Percentiles rank a stretch among this genome's conserved stretches.
phyloP scores from a whole-genome alignment of 2,797 vertebrate genomes.

The Mionectes olivaceus region DNA sequence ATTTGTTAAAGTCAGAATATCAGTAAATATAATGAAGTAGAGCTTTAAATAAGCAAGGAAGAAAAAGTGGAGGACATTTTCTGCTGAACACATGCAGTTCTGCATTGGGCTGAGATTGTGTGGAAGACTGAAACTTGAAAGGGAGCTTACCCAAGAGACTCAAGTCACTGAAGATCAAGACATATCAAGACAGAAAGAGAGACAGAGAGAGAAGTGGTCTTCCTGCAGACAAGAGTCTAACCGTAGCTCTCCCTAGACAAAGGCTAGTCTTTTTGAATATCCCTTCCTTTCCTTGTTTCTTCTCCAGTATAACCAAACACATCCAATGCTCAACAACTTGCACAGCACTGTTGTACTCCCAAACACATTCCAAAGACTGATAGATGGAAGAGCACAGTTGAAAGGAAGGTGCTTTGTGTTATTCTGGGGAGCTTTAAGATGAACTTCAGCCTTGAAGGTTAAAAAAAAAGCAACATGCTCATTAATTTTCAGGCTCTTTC shows the following conservation, averaged over 20 bases:
- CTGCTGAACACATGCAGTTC: conserved; percentile 20
- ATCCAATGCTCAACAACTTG: not conserved
- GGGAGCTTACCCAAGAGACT: not conserved
- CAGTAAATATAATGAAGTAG: conserved; percentile 54
- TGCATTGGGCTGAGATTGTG: not conserved
- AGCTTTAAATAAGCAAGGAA: conserved; percentile 23
- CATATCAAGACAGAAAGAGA: not conserved
- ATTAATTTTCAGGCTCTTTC: not conserved
- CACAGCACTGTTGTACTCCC: not conserved
- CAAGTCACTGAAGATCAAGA: not conserved
- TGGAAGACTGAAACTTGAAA: not conserved
- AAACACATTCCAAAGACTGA: accelerated
- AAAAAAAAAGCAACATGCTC: not conserved
- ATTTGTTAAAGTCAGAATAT: conserved; percentile 59
- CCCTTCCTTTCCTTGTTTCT: not conserved
- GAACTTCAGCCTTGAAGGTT: not conserved
- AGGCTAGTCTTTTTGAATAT: not conserved
- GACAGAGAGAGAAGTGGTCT: not conserved
- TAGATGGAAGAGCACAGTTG: not conserved
- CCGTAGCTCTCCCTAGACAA: not conserved
- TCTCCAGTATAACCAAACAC: not conserved
- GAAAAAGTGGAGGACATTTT: conserved; percentile 11
- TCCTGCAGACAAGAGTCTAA: not conserved
- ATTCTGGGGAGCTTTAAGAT: not conserved
- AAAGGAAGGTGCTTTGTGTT: not conserved